Evolutionary conservation across 2,888 invertebrate species (phyloP).

Genomic region (Agrotis ipsilon): DNA sequence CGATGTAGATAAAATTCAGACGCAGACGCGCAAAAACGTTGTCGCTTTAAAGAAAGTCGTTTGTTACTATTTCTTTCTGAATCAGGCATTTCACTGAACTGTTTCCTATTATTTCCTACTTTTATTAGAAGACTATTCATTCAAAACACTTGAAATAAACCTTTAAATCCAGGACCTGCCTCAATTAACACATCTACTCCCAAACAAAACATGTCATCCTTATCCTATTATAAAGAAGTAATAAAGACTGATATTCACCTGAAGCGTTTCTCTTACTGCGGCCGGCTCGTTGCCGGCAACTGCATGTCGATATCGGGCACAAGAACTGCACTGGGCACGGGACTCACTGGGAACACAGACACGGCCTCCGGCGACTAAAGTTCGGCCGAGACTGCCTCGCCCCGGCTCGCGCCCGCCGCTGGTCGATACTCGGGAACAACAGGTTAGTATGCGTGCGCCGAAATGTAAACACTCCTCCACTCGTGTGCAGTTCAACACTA

Average conservation of each 20-base stretch:
- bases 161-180: constrained; percentile 23
- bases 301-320: constrained; percentile 82
- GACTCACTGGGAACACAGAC: constrained; percentile 42
- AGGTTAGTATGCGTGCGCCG: constrained; percentile 88
- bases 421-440: constrained; percentile 85
- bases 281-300: constrained; percentile 78
- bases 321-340: constrained; percentile 63
- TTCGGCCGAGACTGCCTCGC: constrained; percentile 78
- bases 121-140: background rate
- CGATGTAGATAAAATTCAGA: constrained; percentile 6
- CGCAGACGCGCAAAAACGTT: constrained; percentile 50
- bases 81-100: background rate
- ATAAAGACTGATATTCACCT: constrained; percentile 71
- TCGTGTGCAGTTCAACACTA: constrained; percentile 61
- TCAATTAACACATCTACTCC: constrained; percentile 19
- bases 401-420: constrained; percentile 72
- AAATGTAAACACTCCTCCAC: constrained; percentile 65
- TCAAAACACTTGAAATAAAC: background rate
- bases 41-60: constrained; percentile 13
- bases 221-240: background rate
- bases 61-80: background rate
- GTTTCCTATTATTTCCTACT: background rate
- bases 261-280: constrained; percentile 79
- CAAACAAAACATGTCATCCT: constrained; percentile 26
- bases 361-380: constrained; percentile 64